Base-by-base conservation (phyloP, 2,797 vertebrate genomes). In the Saguinus oedipus region DNA sequence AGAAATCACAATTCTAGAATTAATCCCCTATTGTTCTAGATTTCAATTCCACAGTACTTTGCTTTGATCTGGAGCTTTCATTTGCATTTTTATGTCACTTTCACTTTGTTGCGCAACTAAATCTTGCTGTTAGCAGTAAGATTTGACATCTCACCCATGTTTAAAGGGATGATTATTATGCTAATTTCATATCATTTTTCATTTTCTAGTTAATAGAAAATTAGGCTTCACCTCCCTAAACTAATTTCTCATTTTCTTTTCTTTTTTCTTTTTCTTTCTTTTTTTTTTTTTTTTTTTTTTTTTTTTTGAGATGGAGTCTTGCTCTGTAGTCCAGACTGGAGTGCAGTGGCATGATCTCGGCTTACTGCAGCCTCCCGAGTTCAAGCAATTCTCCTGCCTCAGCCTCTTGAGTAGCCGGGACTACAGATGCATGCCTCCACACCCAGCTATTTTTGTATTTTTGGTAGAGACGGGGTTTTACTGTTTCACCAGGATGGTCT, bases 141-240 rank as follows among this genome's bases (percentile, higher is more conserved):
- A 82, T 64, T 42, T 72, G 36, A 92, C 86, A 42, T 48, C 9
- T 20, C 22, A 5, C 1, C 7, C 33, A 10, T 39, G 20, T 74
- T 68, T 12, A 68, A 53, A 68, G 11, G 78, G 14, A 30, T n/a
- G 4, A 48, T 74, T 94, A 10, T 94, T 44, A 57, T 33, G 55
- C 26, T n/a, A 26, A 3, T 17, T 93, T 90, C 24, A 83, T 1
- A n/a, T 81, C 5, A 27, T 90, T 88, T 82, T 81, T 70, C 19
- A 26, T 78, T 46, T 88, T 75, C 13, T 48, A 80, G 15, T 79
- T 84, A 84, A 84, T 88, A 80, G 26, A 76, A 95, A 42, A 15
- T 9, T n/a, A 84, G 1, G 24, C 1, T 4, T 12, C 2, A 46
- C 11, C 4, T 80, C 46, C 20, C 15, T 64, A n/a, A 76, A 3